phyloP scores from a whole-genome alignment of 2,888 invertebrate species.

The Eupithecia subfuscata region DNA sequence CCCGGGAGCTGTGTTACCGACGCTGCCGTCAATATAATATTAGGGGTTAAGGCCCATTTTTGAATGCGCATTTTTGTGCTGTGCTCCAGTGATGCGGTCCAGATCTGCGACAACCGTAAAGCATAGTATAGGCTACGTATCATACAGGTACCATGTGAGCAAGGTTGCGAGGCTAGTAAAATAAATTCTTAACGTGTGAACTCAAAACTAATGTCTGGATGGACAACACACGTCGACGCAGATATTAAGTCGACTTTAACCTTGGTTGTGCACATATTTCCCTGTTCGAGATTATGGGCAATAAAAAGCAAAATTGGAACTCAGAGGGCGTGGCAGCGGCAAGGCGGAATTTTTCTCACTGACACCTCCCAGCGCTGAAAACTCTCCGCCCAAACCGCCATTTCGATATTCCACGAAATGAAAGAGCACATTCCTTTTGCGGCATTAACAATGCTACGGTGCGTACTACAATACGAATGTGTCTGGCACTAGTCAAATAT shows the following conservation, averaged over 20 bases:
- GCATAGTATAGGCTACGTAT: neutral
- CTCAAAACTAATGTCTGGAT: neutral
- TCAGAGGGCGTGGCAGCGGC: constrained; percentile 70
- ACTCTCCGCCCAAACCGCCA: constrained; percentile 73
- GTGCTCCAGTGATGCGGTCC: neutral
- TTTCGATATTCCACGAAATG: constrained; percentile 51
- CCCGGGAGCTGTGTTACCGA: too few relatives aligned
- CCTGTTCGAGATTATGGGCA: constrained; percentile 26
- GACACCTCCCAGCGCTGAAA: constrained; percentile 77
- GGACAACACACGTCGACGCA: neutral
- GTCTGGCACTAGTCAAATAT: neutral
- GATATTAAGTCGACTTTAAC: constrained; percentile 12
- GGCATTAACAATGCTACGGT: constrained; percentile 25
- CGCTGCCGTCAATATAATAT: too few relatives aligned
- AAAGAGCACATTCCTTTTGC: constrained; percentile 37
- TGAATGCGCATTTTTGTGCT: neutral
- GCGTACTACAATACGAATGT: neutral
- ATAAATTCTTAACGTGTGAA: neutral
- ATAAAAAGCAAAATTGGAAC: constrained; percentile 60
- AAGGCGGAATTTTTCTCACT: constrained; percentile 79
- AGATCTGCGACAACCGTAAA: neutral
- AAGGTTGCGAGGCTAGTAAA: neutral
- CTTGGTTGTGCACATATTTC: constrained; percentile 10
- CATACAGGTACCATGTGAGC: neutral
- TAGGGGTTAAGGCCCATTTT: neutral